A percentile compares a stretch with the other conserved stretches of the same genome.
Conservation (phyloP, 2,797 vertebrate species). For the Rhabdophis nuchalis region DNA sequence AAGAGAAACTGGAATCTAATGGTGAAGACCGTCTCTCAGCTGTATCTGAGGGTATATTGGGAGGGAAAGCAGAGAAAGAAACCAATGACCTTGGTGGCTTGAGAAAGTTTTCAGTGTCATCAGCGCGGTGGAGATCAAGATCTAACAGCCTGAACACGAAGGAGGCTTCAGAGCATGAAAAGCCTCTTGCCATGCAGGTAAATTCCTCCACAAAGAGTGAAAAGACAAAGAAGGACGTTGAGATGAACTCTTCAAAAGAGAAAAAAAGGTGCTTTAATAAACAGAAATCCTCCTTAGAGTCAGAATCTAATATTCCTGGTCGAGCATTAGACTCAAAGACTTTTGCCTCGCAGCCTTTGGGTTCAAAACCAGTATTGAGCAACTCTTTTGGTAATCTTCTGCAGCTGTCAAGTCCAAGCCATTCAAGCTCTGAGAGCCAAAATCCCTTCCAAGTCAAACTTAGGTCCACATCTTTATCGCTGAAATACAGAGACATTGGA, state of each 20-base stretch:
- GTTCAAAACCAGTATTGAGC: not conserved
- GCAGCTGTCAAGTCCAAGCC: conserved; percentile 20
- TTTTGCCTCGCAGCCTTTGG: not conserved
- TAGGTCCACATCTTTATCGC: conserved; percentile 81
- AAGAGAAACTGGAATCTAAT: conserved; percentile 37
- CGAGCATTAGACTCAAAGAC: conserved; percentile 19
- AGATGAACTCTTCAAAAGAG: conserved; percentile 13
- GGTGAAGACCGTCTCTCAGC: conserved; percentile 44
- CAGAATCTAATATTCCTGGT: conserved; percentile 52
- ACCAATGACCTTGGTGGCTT: conserved; percentile 38
- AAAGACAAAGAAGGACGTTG: conserved; percentile 60
- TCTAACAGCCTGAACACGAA: conserved; percentile 71
- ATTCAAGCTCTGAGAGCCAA: conserved; percentile 65
- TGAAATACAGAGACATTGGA: conserved; percentile 68
- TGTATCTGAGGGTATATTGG: conserved; percentile 45
- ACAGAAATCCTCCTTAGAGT: conserved; percentile 30
- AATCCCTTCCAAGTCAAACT: conserved; percentile 85
- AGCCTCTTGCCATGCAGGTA: conserved; percentile 31
- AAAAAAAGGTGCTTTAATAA: conserved; percentile 41
- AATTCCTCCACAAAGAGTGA: conserved; percentile 55
- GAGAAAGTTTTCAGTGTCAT: conserved; percentile 75
- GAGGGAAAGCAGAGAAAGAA: conserved; percentile 52
- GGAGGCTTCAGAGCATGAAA: conserved; percentile 59
- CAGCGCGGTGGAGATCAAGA: conserved; percentile 71
- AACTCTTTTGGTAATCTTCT: conserved; percentile 29